Conservation (phyloP, 2,888 invertebrate species). For the Unio delphinus region DNA sequence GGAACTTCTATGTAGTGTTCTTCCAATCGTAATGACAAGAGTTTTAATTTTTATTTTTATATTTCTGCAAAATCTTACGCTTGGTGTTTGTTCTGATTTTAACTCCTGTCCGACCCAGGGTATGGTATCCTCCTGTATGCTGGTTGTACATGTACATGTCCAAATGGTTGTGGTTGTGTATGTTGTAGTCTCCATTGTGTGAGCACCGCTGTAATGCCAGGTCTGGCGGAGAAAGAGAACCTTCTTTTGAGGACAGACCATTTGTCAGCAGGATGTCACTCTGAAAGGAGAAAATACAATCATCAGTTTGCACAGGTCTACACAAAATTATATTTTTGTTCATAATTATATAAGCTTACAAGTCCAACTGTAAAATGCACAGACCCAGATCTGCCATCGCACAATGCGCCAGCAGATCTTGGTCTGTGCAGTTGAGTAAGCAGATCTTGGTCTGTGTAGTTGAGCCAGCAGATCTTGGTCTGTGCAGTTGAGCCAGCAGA, state of each 20-base stretch:
- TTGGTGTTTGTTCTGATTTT: constrained; percentile 18
- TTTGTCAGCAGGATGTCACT: constrained; percentile 38
- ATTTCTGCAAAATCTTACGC: constrained; percentile 7
- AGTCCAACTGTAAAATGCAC: too few species aligned
- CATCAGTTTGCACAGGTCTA: background rate
- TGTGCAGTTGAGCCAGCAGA: too few species aligned
- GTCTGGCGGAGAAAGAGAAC: constrained; percentile 39
- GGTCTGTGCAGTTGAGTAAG: too few species aligned
- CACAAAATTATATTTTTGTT: background rate
- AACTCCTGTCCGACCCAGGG: constrained; percentile 36
- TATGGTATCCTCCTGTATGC: constrained; percentile 46
- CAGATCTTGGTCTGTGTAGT: too few species aligned
- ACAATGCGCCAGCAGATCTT: too few species aligned
- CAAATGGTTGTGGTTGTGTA: constrained; percentile 9
- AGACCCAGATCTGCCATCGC: too few species aligned
- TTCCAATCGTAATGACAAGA: too few species aligned
- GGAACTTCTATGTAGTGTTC: too few species aligned
- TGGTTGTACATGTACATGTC: constrained; percentile 15
- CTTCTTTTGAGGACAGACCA: constrained; percentile 38
- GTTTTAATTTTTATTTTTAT: too few species aligned
- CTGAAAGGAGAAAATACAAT: constrained; percentile 11
- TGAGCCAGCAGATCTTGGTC: too few species aligned
- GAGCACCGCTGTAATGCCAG: constrained; percentile 40
- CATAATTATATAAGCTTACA: too few species aligned
- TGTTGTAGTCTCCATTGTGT: constrained; percentile 32